Percentiles rank a stretch among this genome's conserved stretches.
These are phyloP conservation scores for Sacculina carcini DNA, from an alignment of 2,888 invertebrate genomes.

Conservation along the genomic window DNA sequence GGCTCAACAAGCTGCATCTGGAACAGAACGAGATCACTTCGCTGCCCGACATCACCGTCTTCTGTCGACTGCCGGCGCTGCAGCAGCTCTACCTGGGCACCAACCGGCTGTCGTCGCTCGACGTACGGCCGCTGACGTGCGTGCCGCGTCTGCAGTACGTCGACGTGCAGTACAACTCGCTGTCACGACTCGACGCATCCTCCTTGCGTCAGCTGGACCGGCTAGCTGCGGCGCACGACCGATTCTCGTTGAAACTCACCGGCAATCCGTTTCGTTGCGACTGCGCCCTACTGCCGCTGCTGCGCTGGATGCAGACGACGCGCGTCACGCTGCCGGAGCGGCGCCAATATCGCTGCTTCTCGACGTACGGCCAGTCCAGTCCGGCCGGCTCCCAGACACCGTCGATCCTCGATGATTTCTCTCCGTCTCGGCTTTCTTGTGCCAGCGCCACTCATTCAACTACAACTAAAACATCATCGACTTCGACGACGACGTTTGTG, in stretches of 20 bases:
- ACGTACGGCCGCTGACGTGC: slow-evolving; percentile 38
- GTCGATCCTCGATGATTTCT: too few species aligned
- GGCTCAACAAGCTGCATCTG: slow-evolving; percentile 38
- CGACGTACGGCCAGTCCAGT: too few species aligned
- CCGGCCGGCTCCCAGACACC: too few species aligned
- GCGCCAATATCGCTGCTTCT: background rate
- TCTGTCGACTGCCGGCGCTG: slow-evolving; percentile 38
- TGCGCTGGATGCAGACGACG: slow-evolving; percentile 34
- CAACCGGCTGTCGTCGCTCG: slow-evolving; percentile 22
- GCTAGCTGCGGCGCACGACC: slow-evolving; percentile 23
- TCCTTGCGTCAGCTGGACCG: slow-evolving; percentile 26
- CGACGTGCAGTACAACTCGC: slow-evolving; percentile 27
- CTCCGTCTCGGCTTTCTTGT: too few species aligned
- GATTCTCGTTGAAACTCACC: slow-evolving; percentile 32
- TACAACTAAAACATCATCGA: too few species aligned
- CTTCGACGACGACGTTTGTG: too few species aligned
- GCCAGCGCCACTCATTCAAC: too few species aligned
- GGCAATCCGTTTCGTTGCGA: slow-evolving; percentile 43
- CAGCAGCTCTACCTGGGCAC: slow-evolving; percentile 41
- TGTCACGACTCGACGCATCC: slow-evolving; percentile 16
- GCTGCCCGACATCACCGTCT: slow-evolving; percentile 17
- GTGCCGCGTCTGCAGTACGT: slow-evolving; percentile 35
- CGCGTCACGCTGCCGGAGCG: slow-evolving; percentile 25
- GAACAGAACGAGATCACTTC: slow-evolving; percentile 43
- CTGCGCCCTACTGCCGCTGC: slow-evolving; percentile 27